These are phyloP conservation scores for Rhynchomys soricoides DNA, from an alignment of 2,113 vertebrate genomes.

Conservation along the genomic window DNA sequence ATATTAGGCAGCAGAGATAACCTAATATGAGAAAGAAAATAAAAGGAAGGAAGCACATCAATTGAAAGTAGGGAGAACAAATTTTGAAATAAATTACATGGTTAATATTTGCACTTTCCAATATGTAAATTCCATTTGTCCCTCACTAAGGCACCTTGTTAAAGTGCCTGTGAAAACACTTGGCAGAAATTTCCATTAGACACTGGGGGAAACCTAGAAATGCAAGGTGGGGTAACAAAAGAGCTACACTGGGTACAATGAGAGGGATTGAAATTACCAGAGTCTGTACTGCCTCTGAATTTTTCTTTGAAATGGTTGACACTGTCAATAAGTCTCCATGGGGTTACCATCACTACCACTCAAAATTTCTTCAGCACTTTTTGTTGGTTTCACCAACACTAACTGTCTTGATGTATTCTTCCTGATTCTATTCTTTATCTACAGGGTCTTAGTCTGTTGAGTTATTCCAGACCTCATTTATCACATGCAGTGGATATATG, in stretches of 20 bases:
- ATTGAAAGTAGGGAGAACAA: neutral
- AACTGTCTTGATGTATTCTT: neutral
- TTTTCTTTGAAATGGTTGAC: neutral
- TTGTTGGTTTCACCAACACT: neutral
- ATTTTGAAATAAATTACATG: neutral
- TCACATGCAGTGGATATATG: neutral
- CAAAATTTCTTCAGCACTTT: neutral
- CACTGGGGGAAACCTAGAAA: neutral
- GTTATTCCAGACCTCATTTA: neutral
- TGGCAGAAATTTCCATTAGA: neutral
- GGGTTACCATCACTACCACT: neutral
- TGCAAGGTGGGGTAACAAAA: neutral
- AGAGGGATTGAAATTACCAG: neutral
- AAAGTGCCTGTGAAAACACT: neutral
- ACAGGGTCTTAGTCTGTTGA: neutral
- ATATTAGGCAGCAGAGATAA: neutral
- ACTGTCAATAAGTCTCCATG: neutral
- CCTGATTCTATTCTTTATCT: neutral
- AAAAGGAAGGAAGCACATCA: neutral
- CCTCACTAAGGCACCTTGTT: neutral
- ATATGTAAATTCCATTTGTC: neutral
- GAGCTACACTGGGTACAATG: neutral
- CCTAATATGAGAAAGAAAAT: neutral
- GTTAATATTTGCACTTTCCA: neutral
- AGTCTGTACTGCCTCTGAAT: accelerated